Base-by-base conservation (phyloP, 2,888 invertebrate genomes). In the Tyria jacobaeae region DNA sequence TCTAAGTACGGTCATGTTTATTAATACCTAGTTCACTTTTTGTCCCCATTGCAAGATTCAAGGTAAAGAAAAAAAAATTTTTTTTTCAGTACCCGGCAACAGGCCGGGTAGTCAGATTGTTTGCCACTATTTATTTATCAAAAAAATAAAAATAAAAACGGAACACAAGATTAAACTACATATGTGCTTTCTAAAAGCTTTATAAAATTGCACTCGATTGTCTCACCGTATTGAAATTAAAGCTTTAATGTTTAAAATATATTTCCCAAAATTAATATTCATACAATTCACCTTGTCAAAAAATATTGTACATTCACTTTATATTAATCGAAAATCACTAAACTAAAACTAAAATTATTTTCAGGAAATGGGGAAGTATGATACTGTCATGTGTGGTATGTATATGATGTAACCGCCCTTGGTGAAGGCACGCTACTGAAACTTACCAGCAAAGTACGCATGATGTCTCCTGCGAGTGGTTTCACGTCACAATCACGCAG, bases 381-480 rank as follows among this genome's bases (percentile, higher is more conserved):
- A 66, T 27, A 62, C 12, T 35, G 44, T 62, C 31, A 57, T 62
- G 64, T 66, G 47, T 68, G 73, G 75, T 54, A 80, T 79, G 78
- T 75, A 69, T 75, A 79, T 75, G 66, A 79, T 78, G 71, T 64
- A 63, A 73, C 64, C 61, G 79, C 75, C 85, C 84, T 87, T 86
- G 82, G 57, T 21, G 62, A 77, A 72, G 77, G 73, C 73, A 66
- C 68, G 80, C 66, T 71, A 79, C 76, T 76, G 68, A 74, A 75
- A 92, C 93, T 93, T 78, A 94, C 93, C 92, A 93, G 82, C 84
- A 92, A 83, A 73, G 87, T 86, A 83, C 89, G 89, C 93, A 93
- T 94, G 90, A 85, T 91, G 90, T 88, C 51, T 64, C 86, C 88
- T 83, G 83, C 57, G 56, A 76, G 71, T 50, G 60, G 84, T 82